Evolutionary conservation across 2,888 invertebrate species (phyloP), one percentile per base, ranked within the genome.

Genomic region (Petrolisthes manimaculis): DNA sequence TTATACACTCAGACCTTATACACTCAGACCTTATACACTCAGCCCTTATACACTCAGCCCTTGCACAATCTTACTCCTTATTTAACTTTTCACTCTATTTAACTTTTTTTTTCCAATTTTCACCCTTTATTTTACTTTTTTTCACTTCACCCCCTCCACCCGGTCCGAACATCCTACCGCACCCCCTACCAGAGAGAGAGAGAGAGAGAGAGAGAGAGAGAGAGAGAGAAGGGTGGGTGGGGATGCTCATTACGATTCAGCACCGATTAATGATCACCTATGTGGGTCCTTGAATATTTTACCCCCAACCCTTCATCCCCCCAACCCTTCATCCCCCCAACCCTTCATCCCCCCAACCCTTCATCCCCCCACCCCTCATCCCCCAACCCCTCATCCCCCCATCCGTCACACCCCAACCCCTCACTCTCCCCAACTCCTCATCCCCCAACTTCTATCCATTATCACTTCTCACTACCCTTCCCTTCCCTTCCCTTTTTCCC

Each of bases 181-280:
- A 21, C 75, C 67, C n/a, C 67, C 79, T 53, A 8, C n/a, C 9
- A 51, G 14, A 51, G 51, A 55, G 54, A 53, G 54, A 53, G 78
- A 21, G 54, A 55, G 78, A n/a, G n/a, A 56, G 53, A 56, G 56
- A 67, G 69, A 61, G 21, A 61, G 54, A 53, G n/a, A n/a, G n/a
- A n/a, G n/a, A n/a, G n/a, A n/a, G n/a, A n/a, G n/a, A n/a, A n/a
- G 69, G 67, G 67, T 61, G 82, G 86, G 74, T 55, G 78, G 86
- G 56, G 83, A 53, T 87, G 86, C 83, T 87, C 83, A 83, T 87
- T 87, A 83, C 67, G 74, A 87, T 87, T 87, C 83, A 87, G 55
- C 86, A 83, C 77, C 86, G 86, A 87, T 83, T 87, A 83, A 87
- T 87, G 77, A 83, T 83, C 83, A 79, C 86, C 79, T 82, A 69